Percentiles rank a stretch among this genome's conserved stretches.
These are phyloP conservation scores for Varanus salvator DNA, from an alignment of 2,113 vertebrate genomes.

Conservation along the genomic window DNA sequence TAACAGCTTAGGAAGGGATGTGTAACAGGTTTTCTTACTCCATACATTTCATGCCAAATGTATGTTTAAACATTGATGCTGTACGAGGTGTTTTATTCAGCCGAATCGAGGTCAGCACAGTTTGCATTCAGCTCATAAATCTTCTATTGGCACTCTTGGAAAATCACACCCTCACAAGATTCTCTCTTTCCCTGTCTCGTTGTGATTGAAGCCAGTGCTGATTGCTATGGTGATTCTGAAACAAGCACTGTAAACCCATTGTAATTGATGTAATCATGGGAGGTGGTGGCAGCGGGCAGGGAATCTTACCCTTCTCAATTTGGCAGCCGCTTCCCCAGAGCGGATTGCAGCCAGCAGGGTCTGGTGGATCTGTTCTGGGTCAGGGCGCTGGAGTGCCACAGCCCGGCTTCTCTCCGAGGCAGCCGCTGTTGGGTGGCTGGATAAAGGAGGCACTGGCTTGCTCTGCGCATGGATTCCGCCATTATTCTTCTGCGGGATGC, in stretches of 20 bases:
- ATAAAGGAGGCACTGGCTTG: constrained; percentile 60
- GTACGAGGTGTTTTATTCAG: constrained; percentile 1
- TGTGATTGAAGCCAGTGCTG: constrained; percentile 40
- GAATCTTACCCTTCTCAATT: constrained; percentile 81
- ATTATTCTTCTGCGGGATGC: constrained; percentile 72
- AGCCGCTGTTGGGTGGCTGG: constrained; percentile 63
- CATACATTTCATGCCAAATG: neutral
- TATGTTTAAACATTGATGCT: neutral
- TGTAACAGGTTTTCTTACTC: neutral
- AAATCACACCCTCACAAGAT: constrained; percentile 21
- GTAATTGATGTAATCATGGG: constrained; percentile 49
- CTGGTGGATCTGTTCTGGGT: constrained; percentile 83
- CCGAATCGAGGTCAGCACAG: neutral
- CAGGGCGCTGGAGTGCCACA: constrained; percentile 70
- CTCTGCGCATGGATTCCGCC: constrained; percentile 65
- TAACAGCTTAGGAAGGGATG: constrained; percentile 1
- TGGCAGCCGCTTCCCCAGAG: constrained; percentile 85
- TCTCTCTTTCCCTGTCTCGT: neutral
- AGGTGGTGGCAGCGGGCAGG: neutral
- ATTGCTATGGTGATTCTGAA: constrained; percentile 51
- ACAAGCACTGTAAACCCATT: constrained; percentile 45
- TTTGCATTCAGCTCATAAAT: neutral
- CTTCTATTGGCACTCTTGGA: constrained; percentile 17
- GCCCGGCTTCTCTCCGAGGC: constrained; percentile 65
- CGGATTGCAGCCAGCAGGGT: constrained; percentile 83